Base-by-base conservation (phyloP, 2,113 vertebrate genomes). In the Pterocles burchelli region DNA sequence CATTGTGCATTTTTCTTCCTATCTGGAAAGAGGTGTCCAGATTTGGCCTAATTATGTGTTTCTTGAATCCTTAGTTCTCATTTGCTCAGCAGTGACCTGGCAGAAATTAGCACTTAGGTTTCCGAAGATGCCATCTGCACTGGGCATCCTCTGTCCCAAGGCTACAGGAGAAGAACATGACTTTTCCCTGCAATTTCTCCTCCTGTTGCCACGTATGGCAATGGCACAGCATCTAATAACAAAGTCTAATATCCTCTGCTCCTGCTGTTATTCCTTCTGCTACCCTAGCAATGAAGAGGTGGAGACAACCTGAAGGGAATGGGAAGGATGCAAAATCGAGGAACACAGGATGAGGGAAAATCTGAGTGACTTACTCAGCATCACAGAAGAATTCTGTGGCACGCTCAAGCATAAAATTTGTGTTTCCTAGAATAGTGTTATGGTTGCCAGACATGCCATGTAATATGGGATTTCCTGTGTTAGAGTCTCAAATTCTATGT, bases 181-280 rank as follows among this genome's bases (percentile, higher is more conserved):
- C 61, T 96, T 93, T 81, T 76, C 61, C 61, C 83, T 93, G 52
- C 81, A 92, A 96, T 93, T 92, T 90, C 65, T 96, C 76, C 79
- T 90, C 93, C 79, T 93, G 76, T 81, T 95, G 14, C 73, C 83
- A 89, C 3, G n/a, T 52, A 89, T 0, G 6, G 41, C 46, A 79
- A 94, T 82, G 77, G 96, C 83, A 95, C 70, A 87, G 84, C 59
- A 87, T 94, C 91, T 96, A 93, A 96, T 89, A 94, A 86, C 70
- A 87, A 79, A 74, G 57, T 48, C 83, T 95, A 92, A 96, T 97
- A 96, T 96, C 93, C 96, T 94, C 76, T 89, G 36, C 74, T 95
- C 93, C 96, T 94, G 96, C 96, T 97, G 95, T 52, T 96, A 36
- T 84, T 72, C 96, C 95, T 96, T 96, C 95, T 97, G 95, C 70